Conservation (phyloP, 1,140 invertebrate species). For the Camponotus pennsylvanicus region DNA sequence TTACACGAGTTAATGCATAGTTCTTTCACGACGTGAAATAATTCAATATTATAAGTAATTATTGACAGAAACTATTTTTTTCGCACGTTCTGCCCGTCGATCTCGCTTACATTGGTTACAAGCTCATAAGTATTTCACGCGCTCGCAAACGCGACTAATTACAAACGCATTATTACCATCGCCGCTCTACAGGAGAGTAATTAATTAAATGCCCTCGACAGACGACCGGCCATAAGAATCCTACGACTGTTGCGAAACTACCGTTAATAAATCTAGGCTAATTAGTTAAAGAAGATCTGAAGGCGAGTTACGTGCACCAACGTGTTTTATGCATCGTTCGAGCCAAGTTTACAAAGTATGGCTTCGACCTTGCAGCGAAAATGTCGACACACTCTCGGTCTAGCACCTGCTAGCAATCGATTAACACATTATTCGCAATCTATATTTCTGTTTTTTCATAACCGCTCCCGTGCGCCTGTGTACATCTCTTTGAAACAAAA, state of each 20-base stretch:
- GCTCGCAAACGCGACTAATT: conserved; percentile 49
- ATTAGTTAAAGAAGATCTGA: conserved; percentile 39
- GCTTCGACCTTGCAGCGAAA: conserved; percentile 1
- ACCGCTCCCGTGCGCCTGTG: neutral
- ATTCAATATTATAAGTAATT: neutral
- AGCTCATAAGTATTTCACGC: conserved; percentile 39
- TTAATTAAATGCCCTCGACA: conserved; percentile 53
- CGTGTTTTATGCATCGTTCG: conserved; percentile 51
- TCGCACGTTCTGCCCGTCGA: neutral
- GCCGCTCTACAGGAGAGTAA: conserved; percentile 18
- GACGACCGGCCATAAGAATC: conserved; percentile 47
- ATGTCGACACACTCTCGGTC: neutral
- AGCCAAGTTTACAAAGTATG: conserved; percentile 38
- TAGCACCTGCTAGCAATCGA: conserved; percentile 16
- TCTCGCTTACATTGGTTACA: neutral
- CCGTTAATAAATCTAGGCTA: conserved; percentile 62
- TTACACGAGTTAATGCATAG: neutral
- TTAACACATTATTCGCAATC: conserved; percentile 34
- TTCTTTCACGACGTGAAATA: neutral
- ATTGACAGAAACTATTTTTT: neutral
- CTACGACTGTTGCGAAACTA: conserved; percentile 57
- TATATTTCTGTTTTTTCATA: neutral
- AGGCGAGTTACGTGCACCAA: conserved; percentile 24
- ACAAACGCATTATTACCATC: conserved; percentile 57
- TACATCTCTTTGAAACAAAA: neutral